Percentiles rank a stretch among this genome's conserved stretches.
Conservation (phyloP, 2,888 invertebrate genomes). For the Hydrotaea cyrtoneurina region DNA sequence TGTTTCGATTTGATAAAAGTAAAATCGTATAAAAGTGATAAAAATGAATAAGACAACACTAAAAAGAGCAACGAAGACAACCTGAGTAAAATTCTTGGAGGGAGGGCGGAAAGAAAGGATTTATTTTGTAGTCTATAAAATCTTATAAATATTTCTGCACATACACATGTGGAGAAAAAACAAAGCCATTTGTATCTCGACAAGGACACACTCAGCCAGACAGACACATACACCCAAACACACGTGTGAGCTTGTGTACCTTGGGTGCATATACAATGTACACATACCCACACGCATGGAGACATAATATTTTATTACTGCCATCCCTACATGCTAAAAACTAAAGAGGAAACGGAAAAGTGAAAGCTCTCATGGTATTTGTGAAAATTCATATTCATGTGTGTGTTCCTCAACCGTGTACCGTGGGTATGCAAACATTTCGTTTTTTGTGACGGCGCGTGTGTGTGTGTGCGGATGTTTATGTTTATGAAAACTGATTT, state of each 20-base stretch:
- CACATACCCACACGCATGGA: constrained; percentile 1
- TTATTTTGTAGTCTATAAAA: constrained; percentile 60
- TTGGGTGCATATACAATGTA: not conserved
- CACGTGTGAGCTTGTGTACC: not conserved
- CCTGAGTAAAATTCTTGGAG: constrained; percentile 47
- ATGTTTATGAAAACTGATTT: constrained; percentile 44
- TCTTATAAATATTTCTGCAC: constrained; percentile 50
- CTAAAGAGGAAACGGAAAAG: constrained; percentile 54
- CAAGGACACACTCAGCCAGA: not conserved
- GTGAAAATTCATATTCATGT: constrained; percentile 43
- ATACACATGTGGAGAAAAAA: constrained; percentile 13
- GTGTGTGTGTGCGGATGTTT: not conserved
- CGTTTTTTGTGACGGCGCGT: not conserved
- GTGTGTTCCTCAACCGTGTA: constrained; percentile 6
- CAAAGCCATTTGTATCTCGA: not conserved
- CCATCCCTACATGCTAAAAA: constrained; percentile 20
- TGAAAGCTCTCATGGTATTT: constrained; percentile 63
- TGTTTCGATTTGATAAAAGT: not conserved
- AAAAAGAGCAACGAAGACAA: constrained; percentile 46
- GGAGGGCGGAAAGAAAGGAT: too few relatives aligned
- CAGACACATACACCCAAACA: not conserved
- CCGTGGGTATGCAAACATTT: constrained; percentile 43
- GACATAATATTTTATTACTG: constrained; percentile 56
- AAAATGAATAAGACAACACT: constrained; percentile 37
- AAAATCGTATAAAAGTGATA: not conserved